A percentile compares a stretch with the other conserved stretches of the same genome.
These are phyloP conservation scores for Lacerta agilis DNA, from an alignment of 2,797 vertebrate species.

Conservation along the genomic window DNA sequence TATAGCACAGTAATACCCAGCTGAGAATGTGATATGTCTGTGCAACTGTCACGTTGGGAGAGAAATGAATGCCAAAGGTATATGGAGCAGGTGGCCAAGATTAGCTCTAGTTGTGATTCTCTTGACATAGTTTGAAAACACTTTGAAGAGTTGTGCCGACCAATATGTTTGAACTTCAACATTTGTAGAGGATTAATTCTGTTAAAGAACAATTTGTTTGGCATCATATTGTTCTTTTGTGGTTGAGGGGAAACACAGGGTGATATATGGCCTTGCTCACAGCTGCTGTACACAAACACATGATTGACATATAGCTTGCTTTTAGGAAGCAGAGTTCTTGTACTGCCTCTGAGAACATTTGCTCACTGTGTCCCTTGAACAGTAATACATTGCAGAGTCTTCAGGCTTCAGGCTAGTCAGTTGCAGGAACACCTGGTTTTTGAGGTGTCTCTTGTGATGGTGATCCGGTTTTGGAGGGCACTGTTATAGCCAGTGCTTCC, in stretches of 20 bases:
- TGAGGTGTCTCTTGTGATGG: conserved; percentile 4
- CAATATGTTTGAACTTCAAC: too few species aligned
- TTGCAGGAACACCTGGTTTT: neutral
- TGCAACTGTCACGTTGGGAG: too few species aligned
- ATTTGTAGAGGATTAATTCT: too few species aligned
- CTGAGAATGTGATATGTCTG: too few species aligned
- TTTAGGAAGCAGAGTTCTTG: neutral
- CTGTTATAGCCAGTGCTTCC: neutral
- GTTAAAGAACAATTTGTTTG: too few species aligned
- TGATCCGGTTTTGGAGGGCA: neutral
- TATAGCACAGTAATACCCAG: too few species aligned
- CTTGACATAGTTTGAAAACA: too few species aligned
- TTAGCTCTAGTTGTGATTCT: too few species aligned
- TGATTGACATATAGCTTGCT: neutral
- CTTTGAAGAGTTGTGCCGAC: too few species aligned
- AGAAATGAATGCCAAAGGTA: too few species aligned
- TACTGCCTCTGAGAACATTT: too few species aligned
- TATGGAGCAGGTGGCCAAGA: too few species aligned
- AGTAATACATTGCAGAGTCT: conserved; percentile 42
- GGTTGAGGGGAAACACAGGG: neutral
- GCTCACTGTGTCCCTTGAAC: neutral
- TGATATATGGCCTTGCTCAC: neutral
- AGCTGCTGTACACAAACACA: neutral
- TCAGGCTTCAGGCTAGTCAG: neutral
- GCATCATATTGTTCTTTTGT: neutral